Base-by-base conservation (phyloP, 1,140 invertebrate species). In the Pseudomyrmex sp. region DNA sequence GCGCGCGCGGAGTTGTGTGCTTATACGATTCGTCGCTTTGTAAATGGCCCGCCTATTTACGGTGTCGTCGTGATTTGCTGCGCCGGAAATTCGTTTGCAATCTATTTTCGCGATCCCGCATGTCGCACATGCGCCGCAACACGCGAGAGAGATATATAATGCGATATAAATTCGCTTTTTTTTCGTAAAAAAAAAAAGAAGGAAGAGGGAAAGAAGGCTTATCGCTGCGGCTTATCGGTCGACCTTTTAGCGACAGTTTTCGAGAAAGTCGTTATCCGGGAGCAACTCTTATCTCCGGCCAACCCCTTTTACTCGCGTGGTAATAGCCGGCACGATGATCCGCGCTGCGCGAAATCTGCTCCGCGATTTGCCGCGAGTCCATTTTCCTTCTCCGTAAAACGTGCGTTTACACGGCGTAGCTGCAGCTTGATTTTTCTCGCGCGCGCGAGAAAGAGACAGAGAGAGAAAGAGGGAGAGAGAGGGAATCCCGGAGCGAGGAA, bases 41-140 rank as follows among this genome's bases (percentile, higher is more conserved):
- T 35, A 80, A 80, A 80, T 72, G 76, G 44, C 20, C 5, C 76
- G 65, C 75, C 75, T 79, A 80, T 80, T 72, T 80, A 80, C 56
- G 68, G 68, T 50, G 65, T 59, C 65, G n/a, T 70, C 56, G 76
- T 80, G 76, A 80, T 80, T 80, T 80, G 76, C 46, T 12, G 54
- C 76, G 56, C 58, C 54, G 66, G 44, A 80, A 80, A 70, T 52
- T 80, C 66, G 76, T 80, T 80, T 44, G 44, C 76, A n/a, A 80
- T 80, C 20, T 18, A 80, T 80, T 80, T 56, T 59, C 65, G 44
- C 65, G 65, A 70, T 10, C 15, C 18, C 15, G 44, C 15, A 59
- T 59, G 15, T 52, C 13, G 35, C 54, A 3, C 52, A 48, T 68
- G 20, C 15, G 62, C 59, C 69, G 18, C 48, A n/a, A 13, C 70